phyloP scores from a whole-genome alignment of 2,113 vertebrate genomes.

The Speoplatyrhinus poulsoni region DNA sequence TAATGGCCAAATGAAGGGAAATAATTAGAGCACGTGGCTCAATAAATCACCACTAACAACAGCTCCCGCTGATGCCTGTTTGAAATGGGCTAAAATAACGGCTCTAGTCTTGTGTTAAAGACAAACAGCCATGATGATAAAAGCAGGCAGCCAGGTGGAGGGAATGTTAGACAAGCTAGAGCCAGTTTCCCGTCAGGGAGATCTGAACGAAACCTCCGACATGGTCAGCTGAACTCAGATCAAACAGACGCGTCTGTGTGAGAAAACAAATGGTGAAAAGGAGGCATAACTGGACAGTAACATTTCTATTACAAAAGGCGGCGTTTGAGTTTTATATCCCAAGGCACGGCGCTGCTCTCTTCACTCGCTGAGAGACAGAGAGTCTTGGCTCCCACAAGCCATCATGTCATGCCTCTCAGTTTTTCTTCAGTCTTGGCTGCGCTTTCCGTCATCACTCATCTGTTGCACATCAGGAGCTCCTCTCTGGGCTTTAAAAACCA shows the following conservation, averaged over 20 bases:
- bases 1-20: conserved; percentile 49
- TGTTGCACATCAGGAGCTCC: conserved; percentile 32
- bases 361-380: conserved; percentile 21
- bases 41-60: conserved; percentile 73
- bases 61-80: conserved; percentile 72
- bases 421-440: conserved; percentile 17
- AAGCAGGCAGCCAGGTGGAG: not conserved
- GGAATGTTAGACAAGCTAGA: not conserved
- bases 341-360: not conserved
- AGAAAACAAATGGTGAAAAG: not conserved
- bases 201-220: not conserved
- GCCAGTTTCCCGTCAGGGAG: not conserved
- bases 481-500: conserved; percentile 11
- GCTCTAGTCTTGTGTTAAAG: not conserved
- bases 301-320: not conserved
- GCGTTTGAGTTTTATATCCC: not conserved
- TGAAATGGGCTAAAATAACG: conserved; percentile 84
- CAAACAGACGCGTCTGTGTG: not conserved
- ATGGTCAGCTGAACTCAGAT: conserved; percentile 3
- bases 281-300: not conserved
- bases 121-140: not conserved
- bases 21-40: conserved; percentile 43
- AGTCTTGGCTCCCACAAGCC: conserved; percentile 12
- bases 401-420: conserved; percentile 21
- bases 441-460: conserved; percentile 36